Base-by-base conservation (phyloP, 1,140 invertebrate genomes). In the Cotesia vestalis region DNA sequence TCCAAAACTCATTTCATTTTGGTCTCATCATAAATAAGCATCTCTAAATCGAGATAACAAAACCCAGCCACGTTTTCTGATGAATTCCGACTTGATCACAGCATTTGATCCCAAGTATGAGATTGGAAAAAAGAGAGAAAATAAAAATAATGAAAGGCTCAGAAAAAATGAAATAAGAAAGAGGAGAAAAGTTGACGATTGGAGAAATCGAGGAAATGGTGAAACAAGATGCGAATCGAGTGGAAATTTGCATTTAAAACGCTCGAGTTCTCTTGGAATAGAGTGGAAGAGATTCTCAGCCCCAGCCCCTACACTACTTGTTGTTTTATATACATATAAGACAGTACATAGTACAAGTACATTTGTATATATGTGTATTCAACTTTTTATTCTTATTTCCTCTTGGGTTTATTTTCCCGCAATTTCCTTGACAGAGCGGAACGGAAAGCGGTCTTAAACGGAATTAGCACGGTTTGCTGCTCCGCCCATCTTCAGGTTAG, bases 331-430 rank as follows among this genome's bases (percentile, higher is more conserved):
- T 63, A 57, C 35, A 4, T 17, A 38, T 40, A 8, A 27, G 46
- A 14, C 14, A 12, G 12, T 9, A 27, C 27, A 62, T 72, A 61
- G 27, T 63, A 12, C 40, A 46, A 71, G n/a, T 63, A 36, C 51
- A 27, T 51, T 2, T 66, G 36, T 55, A 6, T 60, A n/a, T 71
- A 52, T 40, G 17, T 68, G 38, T 68, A 53, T 69, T 17, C 40
- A 53, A 5, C n/a, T 60, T 57, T 60, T 66, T 60, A n/a, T 14
- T 69, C 71, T 70, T 74, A 78, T 76, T 74, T 77, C 73, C 62
- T 40, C 76, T 78, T 80, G 78, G 81, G 81, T 83, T 84, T 80
- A 84, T 84, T 81, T 81, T 81, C 78, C 78, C 76, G 80, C 80
- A 83, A 84, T 85, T 83, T 83, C 83, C 83, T 77, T 76, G 78